Evolutionary conservation across 2,797 vertebrate species (phyloP).

Genomic region (Malacoraja senta): DNA sequence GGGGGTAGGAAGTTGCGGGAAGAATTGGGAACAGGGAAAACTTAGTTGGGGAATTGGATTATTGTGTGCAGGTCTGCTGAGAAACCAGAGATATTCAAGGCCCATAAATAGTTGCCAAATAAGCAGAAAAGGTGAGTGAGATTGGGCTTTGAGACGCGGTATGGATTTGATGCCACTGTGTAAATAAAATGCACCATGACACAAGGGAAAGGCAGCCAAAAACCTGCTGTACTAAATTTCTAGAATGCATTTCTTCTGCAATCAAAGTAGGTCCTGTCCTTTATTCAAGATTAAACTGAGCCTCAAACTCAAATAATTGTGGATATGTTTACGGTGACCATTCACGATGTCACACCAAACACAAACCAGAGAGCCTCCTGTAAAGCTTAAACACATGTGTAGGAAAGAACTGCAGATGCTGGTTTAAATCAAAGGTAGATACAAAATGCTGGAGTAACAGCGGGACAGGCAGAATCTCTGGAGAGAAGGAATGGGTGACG

Average conservation of each 20-base stretch:
- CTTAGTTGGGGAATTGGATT: too few relatives aligned
- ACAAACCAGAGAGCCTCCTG: neutral
- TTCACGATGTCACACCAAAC: neutral
- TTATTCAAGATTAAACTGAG: neutral
- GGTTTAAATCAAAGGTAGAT: too few relatives aligned
- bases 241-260: neutral
- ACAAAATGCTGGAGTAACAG: too few relatives aligned
- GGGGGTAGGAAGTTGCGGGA: too few relatives aligned
- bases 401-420: too few relatives aligned
- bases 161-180: neutral
- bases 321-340: neutral
- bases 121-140: neutral
- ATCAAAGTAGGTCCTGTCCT: neutral
- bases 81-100: neutral
- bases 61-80: neutral
- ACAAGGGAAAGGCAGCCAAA: neutral
- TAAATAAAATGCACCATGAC: neutral
- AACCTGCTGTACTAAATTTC: neutral
- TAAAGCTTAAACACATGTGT: neutral
- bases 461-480: too few relatives aligned
- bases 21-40: too few relatives aligned
- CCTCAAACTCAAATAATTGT: neutral
- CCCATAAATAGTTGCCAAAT: neutral
- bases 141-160: neutral
- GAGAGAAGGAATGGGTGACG: too few relatives aligned